Base-by-base conservation (phyloP, 30 jellyfish, hydroid and myxozoan genomes). In the Aurelia sp. region DNA sequence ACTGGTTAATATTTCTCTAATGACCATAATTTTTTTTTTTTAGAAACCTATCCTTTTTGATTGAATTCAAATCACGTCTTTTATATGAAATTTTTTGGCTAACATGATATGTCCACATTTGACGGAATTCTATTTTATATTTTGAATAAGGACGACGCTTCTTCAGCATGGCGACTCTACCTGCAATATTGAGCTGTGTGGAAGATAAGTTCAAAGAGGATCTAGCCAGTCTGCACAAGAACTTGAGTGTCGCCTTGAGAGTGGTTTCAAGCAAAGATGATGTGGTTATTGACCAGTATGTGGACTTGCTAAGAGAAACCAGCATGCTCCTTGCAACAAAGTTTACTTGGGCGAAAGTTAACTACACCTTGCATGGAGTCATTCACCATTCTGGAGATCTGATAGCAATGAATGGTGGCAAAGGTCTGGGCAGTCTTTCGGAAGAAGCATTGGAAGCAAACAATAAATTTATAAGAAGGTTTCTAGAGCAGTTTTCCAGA, bases 321-420 rank as follows among this genome's bases (percentile, higher is more conserved):
- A 15, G 12, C 8, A 6, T 27, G 40, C 16, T 4, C 37, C 18
- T 65, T 20, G 11, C 10, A 4, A 27, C 23, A 13, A 30, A 68
- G 8, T 68, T 68, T 37, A 21, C 59, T 12, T 68, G 60, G 60
- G 79, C 53, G 23, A 7, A 8, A 23, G 62, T 68, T 20, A 68
- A 68, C 19, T 23, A 68, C 79, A 68, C 79, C 9, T 68, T 68
- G 60, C 79, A 68, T 68, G 79, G 13, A 48, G 30, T 12, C n/a
- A 16, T 68, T 40, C 79, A 68, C 5, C 79, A 68, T 68, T 23
- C 61, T 37, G 61, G n/a, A 13, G 79, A 22, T 3, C 27, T 68
- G 60, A 68, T 68, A 17, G 10, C 19, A 12, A 40, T 68, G 79
- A 68, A 68, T 23, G 18, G 19, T 30, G 79, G 79, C 23, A 8